Evolutionary conservation across 2,113 vertebrate genomes (phyloP), one percentile per base, ranked within the genome.

Genomic region (Brachyhypopomus occidentalis): DNA sequence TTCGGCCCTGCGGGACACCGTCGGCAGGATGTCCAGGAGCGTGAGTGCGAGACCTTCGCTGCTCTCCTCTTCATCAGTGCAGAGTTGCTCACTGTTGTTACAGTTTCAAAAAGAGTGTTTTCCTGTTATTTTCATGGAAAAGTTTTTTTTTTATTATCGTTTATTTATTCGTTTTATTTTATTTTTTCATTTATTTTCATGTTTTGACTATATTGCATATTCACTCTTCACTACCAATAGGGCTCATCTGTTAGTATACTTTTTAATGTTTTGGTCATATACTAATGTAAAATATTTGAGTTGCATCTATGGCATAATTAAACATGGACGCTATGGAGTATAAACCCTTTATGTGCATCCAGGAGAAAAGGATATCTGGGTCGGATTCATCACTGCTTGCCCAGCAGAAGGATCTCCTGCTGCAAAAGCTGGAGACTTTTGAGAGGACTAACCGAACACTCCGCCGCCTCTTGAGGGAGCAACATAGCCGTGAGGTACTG

Each of bases 381-480:
- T 92, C 95, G 0, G 95, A 96, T 64, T 88, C 95, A 22, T 93
- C 91, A 22, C 86, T 88, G 8, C 78, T 97, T 56, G 93, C 90
- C 16, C 91, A 90, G 74, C 95, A 98, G 75, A 96, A 97, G 77
- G 95, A 96, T 52, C 91, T 96, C 72, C 90, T 98, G 84, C 87
- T 98, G 9, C 95, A 97, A 89, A 98, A 97, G 64, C 75, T 98
- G 91, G 94, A 94, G 80, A 95, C 94, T 0, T 98, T 97, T 80
- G 96, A 97, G 83, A 91, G 93, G 84, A 97, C 96, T 34, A 98
- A 98, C 89, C 87, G 90, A 74, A 92, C 93, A 0, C 94, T 98
- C 19, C 89, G 95, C n/a, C 92, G 92, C 4, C 93, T 98, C 30
- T 92, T 99, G 27, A 92, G 92, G 82, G 95, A 96, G 55, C 95